Evolutionary conservation across 1,140 invertebrate species (phyloP).

Genomic region (Drosophila lowei): DNA sequence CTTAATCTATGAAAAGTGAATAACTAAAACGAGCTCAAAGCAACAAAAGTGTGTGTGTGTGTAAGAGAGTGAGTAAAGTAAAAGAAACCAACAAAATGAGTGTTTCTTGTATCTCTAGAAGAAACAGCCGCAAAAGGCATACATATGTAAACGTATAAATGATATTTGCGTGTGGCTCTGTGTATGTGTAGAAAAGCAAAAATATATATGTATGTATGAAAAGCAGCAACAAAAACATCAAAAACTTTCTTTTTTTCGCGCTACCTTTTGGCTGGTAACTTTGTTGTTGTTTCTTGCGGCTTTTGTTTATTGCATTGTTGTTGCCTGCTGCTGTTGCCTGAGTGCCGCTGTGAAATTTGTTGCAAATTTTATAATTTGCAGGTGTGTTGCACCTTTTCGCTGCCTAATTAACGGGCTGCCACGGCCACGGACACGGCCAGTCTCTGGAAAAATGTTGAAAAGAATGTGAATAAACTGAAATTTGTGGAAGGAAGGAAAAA

Average conservation of each 20-base stretch:
- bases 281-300: slow-evolving; percentile 44
- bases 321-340: too few species aligned
- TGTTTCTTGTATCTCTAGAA: slow-evolving; percentile 36
- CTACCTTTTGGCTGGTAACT: slow-evolving; percentile 64
- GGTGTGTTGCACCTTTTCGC: slow-evolving; percentile 23
- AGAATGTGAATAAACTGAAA: slow-evolving; percentile 29
- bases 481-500: background rate
- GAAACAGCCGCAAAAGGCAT: slow-evolving; percentile 59
- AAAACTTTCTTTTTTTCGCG: slow-evolving; percentile 81
- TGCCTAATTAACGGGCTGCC: slow-evolving; percentile 31
- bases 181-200: slow-evolving; percentile 67
- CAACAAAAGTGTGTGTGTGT: slow-evolving; percentile 22
- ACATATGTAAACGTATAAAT: slow-evolving; percentile 69
- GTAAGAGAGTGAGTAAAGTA: slow-evolving; percentile 30
- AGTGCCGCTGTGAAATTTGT: slow-evolving; percentile 68
- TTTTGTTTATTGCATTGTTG: slow-evolving; percentile 25
- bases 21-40: slow-evolving; percentile 64
- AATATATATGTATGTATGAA: slow-evolving; percentile 35
- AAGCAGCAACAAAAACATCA: slow-evolving; percentile 56
- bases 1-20: slow-evolving; percentile 77
- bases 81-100: slow-evolving; percentile 35
- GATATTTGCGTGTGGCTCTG: slow-evolving; percentile 60
- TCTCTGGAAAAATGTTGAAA: slow-evolving; percentile 4
- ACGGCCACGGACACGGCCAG: slow-evolving; percentile 1
- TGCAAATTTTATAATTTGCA: slow-evolving; percentile 54